phyloP scores from a whole-genome alignment of 1,140 invertebrate species.

The Patella vulgata region DNA sequence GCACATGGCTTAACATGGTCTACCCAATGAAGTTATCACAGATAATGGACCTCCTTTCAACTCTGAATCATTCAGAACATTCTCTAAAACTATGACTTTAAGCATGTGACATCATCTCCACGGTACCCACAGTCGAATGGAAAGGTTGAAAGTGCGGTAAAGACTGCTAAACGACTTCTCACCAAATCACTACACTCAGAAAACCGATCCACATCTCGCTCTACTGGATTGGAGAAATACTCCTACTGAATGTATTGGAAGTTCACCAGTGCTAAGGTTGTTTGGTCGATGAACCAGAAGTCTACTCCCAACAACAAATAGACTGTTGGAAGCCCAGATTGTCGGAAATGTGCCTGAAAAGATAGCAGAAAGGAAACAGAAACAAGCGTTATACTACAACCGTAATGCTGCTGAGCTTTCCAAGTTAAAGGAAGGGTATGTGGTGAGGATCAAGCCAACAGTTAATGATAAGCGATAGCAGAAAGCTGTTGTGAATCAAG shows the following conservation, averaged over 20 bases:
- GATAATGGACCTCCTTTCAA: constrained; percentile 39
- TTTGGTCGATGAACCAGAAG: constrained; percentile 32
- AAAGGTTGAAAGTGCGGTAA: constrained; percentile 37
- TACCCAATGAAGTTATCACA: constrained; percentile 25
- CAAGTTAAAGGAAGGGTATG: too few species aligned
- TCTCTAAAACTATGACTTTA: constrained; percentile 31
- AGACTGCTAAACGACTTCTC: constrained; percentile 35
- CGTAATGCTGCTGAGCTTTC: constrained; percentile 9
- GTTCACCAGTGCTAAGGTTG: constrained; percentile 30
- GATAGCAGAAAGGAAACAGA: constrained; percentile 10
- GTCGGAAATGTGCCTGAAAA: not conserved
- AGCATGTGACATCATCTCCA: constrained; percentile 33
- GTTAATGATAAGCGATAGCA: not conserved
- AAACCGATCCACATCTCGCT: constrained; percentile 21
- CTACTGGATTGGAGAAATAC: constrained; percentile 37
- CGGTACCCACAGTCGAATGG: constrained; percentile 34
- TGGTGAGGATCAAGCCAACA: constrained; percentile 4
- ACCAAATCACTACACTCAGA: constrained; percentile 7
- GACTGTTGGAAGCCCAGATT: not conserved
- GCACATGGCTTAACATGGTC: constrained; percentile 35
- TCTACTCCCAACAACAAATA: constrained; percentile 24
- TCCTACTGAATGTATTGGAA: constrained; percentile 19
- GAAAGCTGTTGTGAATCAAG: not conserved
- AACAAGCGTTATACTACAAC: constrained; percentile 19
- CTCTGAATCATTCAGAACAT: constrained; percentile 27